phyloP scores from a whole-genome alignment of 2,888 invertebrate genomes.

The Hetaerina titia region DNA sequence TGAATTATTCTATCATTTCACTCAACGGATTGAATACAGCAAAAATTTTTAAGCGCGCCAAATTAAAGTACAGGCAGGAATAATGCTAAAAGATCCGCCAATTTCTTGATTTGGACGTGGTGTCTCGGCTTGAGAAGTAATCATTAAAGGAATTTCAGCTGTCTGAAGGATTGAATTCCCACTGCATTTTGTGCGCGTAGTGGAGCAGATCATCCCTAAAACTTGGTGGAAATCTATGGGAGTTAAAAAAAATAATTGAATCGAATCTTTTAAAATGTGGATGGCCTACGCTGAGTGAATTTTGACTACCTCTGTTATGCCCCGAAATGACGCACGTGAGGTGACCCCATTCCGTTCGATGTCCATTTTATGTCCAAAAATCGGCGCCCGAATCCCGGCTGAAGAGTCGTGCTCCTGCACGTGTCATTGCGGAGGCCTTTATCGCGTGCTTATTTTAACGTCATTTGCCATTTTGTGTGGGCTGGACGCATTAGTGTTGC shows the following conservation, averaged over 20 bases:
- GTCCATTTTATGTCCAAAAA: background rate
- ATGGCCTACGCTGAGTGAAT: background rate
- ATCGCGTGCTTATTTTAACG: background rate
- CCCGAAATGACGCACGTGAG: background rate
- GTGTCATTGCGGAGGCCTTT: background rate
- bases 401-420: background rate
- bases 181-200: too few species aligned
- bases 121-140: too few species aligned
- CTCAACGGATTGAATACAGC: too few species aligned
- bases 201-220: background rate
- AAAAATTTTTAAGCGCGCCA: too few species aligned
- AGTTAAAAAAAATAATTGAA: background rate
- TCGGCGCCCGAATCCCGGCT: background rate
- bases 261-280: background rate
- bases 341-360: background rate
- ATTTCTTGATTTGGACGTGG: too few species aligned
- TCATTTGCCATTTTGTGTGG: background rate
- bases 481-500: background rate
- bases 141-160: too few species aligned
- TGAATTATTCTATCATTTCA: too few species aligned
- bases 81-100: too few species aligned
- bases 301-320: background rate
- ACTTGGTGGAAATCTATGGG: background rate
- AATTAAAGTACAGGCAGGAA: too few species aligned
- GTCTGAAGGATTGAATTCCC: too few species aligned